A percentile compares a stretch with the other conserved stretches of the same genome.
These are phyloP conservation scores for Oryzias dopingdopingensis DNA, from an alignment of 2,797 vertebrate genomes.

Conservation along the genomic window DNA sequence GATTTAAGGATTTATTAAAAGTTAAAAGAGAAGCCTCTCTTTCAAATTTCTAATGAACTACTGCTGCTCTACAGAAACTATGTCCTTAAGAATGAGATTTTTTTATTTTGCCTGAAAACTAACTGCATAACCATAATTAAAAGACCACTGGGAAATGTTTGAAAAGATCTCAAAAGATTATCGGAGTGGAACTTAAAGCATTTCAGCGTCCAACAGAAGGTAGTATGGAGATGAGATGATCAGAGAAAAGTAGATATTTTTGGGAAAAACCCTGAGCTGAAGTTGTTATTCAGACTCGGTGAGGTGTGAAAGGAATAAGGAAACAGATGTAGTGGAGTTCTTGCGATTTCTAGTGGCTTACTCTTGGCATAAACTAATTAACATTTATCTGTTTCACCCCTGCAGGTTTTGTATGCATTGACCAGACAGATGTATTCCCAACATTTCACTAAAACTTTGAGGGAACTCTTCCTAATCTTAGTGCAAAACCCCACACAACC, in stretches of 20 bases:
- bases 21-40: no score
- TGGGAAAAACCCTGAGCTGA: slow-evolving; percentile 37
- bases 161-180: no score
- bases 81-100: no score
- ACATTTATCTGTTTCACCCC: slow-evolving; percentile 6
- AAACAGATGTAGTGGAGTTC: slow-evolving; percentile 40
- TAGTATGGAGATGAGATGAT: slow-evolving; percentile 14
- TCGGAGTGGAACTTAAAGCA: slow-evolving; percentile 35
- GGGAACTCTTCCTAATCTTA: slow-evolving; percentile 21
- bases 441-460: slow-evolving; percentile 31
- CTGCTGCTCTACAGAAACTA: no score
- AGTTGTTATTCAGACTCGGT: slow-evolving; percentile 52
- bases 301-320: slow-evolving; percentile 54
- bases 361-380: slow-evolving; percentile 28
- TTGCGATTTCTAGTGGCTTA: slow-evolving; percentile 24
- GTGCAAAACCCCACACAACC: slow-evolving; percentile 13
- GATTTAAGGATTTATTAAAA: no score
- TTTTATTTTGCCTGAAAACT: no score
- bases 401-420: not conserved
- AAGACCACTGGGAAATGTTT: no score
- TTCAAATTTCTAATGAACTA: no score
- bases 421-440: slow-evolving; percentile 30
- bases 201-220: slow-evolving; percentile 46
- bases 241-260: slow-evolving; percentile 25
- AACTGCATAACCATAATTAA: no score